phyloP scores from a whole-genome alignment of 2,113 vertebrate species.

The Rafetus swinhoei region DNA sequence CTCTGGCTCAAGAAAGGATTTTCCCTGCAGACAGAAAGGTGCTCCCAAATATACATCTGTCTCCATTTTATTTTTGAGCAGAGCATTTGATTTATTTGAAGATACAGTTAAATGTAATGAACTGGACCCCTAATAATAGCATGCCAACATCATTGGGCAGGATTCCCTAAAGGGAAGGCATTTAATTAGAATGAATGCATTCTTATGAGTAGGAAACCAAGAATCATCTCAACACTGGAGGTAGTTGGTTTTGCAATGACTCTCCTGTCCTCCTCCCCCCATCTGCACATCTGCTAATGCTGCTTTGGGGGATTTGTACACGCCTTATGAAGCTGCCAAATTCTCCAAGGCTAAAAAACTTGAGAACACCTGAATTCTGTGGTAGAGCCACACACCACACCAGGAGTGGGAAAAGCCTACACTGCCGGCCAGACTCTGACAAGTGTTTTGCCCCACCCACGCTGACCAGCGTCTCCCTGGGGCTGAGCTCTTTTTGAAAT shows the following conservation, averaged over 20 bases:
- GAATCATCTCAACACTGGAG: background rate
- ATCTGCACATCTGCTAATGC: conserved; percentile 4
- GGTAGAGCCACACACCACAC: background rate
- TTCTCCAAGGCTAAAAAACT: background rate
- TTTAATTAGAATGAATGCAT: conserved; percentile 74
- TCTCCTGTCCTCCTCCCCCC: background rate
- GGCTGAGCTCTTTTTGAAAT: background rate
- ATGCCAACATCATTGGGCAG: conserved; percentile 67
- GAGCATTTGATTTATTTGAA: conserved; percentile 66
- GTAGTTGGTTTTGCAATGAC: background rate
- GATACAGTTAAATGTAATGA: conserved; percentile 76
- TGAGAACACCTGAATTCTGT: background rate
- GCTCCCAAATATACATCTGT: conserved; percentile 40
- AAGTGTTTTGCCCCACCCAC: background rate
- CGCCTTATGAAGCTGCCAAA: background rate
- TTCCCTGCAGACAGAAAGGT: conserved; percentile 13
- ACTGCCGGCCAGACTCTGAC: rapidly evolving
- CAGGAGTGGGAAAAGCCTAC: background rate
- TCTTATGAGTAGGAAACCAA: conserved; percentile 38
- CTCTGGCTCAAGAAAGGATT: conserved; percentile 20
- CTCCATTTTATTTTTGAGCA: conserved; percentile 49
- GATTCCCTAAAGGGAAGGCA: conserved; percentile 60
- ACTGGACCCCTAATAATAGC: conserved; percentile 59
- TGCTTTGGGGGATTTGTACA: background rate
- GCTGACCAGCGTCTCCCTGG: background rate